Evolutionary conservation across 2,113 vertebrate species (phyloP).

Genomic region (Hiodon alosoides): DNA sequence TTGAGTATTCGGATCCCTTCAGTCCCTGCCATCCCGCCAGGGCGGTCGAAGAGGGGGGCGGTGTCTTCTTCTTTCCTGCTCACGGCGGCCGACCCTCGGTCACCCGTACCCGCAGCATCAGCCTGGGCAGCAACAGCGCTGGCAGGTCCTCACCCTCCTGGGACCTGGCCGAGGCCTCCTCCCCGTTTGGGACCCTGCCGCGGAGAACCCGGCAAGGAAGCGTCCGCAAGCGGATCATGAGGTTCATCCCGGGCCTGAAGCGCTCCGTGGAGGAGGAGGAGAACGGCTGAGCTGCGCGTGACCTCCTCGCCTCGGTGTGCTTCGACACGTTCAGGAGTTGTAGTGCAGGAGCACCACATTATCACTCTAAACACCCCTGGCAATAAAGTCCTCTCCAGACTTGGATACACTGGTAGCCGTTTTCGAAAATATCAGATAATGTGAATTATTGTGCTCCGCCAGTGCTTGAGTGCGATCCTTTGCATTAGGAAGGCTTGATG

Average conservation of each 20-base stretch:
- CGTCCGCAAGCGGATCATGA: conserved; percentile 77
- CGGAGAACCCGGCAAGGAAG: conserved; percentile 69
- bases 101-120: conserved; percentile 70
- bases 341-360: neutral
- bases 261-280: conserved; percentile 85
- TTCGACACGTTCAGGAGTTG: neutral
- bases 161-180: conserved; percentile 53
- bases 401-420: too few relatives aligned
- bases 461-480: too few relatives aligned
- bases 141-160: conserved; percentile 74
- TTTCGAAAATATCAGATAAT: too few relatives aligned
- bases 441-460: too few relatives aligned
- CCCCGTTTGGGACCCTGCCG: conserved; percentile 81
- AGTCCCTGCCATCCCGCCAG: conserved; percentile 9
- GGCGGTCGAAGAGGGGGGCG: neutral
- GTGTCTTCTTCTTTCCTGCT: conserved; percentile 8
- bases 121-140: conserved; percentile 63
- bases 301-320: neutral
- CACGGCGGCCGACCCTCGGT: conserved; percentile 14
- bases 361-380: too few relatives aligned
- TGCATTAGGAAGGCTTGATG: too few relatives aligned
- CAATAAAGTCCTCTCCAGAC: too few relatives aligned
- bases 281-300: conserved; percentile 32
- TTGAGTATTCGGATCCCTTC: conserved; percentile 63
- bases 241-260: conserved; percentile 83